A percentile compares a stretch with the other conserved stretches of the same genome.
These are phyloP conservation scores for Ceratoteleas bidentatus DNA, from an alignment of 1,140 invertebrate genomes.

Conservation along the genomic window DNA sequence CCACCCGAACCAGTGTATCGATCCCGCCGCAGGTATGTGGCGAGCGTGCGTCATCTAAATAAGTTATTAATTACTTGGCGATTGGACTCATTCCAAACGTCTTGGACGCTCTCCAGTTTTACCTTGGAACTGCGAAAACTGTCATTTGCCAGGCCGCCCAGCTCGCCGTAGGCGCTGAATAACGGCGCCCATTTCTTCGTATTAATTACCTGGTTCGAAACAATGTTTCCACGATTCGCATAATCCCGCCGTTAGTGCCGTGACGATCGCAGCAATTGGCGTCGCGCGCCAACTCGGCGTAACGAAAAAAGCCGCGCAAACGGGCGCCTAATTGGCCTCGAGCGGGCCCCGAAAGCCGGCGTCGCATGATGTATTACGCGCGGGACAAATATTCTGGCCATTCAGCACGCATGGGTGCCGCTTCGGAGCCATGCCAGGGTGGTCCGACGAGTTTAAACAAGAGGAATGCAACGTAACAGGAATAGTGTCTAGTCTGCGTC, in stretches of 20 bases:
- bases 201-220: slow-evolving; percentile 55
- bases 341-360: slow-evolving; percentile 46
- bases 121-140: slow-evolving; percentile 51
- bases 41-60: slow-evolving; percentile 69
- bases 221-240: slow-evolving; percentile 50
- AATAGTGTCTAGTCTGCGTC: slow-evolving; percentile 76
- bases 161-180: slow-evolving; percentile 27
- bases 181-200: slow-evolving; percentile 47
- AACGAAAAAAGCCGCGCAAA: slow-evolving; percentile 24
- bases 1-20: slow-evolving; percentile 40
- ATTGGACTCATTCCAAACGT: slow-evolving; percentile 76
- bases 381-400: slow-evolving; percentile 72
- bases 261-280: slow-evolving; percentile 28
- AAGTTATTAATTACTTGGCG: slow-evolving; percentile 74
- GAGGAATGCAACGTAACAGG: slow-evolving; percentile 80
- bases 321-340: slow-evolving; percentile 48
- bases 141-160: slow-evolving; percentile 56
- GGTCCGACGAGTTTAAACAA: slow-evolving; percentile 78
- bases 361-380: slow-evolving; percentile 56
- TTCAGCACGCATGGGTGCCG: slow-evolving; percentile 71
- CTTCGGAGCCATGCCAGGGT: slow-evolving; percentile 69
- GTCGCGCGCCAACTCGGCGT: neutral
- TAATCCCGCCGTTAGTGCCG: slow-evolving; percentile 41
- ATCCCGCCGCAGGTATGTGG: slow-evolving; percentile 57
- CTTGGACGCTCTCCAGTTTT: slow-evolving; percentile 76